Base-by-base conservation (phyloP, 2,888 invertebrate species). In the Synergus gifuensis region DNA sequence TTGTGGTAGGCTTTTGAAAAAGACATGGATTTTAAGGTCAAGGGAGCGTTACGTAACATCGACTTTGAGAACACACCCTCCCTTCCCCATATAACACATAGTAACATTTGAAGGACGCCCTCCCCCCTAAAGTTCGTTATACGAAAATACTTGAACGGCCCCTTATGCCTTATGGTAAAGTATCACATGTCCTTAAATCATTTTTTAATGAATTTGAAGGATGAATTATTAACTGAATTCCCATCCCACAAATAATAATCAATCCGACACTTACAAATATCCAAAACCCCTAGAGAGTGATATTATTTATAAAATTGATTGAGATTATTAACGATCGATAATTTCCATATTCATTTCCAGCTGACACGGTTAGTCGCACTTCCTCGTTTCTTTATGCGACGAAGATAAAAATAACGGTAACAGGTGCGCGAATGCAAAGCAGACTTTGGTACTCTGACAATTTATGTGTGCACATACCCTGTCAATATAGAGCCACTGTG, bases 401-500 rank as follows among this genome's bases (percentile, higher is more conserved):
- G 69, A 49, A 28, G 46, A 69, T 69, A 69, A 46, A 69, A 69
- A 69, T 69, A 73, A 73, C 73, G 73, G 54, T 73, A 73, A 73
- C 49, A 73, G 49, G 73, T 73, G 73, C 73, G n/a, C 54, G 54
- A 73, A 73, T 73, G 54, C 49, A 73, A 73, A 73, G 73, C 54
- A 73, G 73, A 54, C 73, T 73, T 73, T 73, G 54, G 49, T 54
- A 16, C 73, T 40, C n/a, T 73, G 36, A 73, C n/a, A 73, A 73
- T 73, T 73, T 36, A 73, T 73, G 73, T 73, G 28, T 36, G 49
- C 49, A 36, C 49, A 54, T 28, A 36, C 49, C 42, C 67, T 49
- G 73, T 54, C 54, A 73, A 49, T 69, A 73, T 54, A 28, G 28
- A 49, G 16, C 28, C 49, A 49, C 73, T 54, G 36, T 49, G 73